Base-by-base conservation (phyloP, 2,888 invertebrate species). In the Venustoraphidia nigricollis region DNA sequence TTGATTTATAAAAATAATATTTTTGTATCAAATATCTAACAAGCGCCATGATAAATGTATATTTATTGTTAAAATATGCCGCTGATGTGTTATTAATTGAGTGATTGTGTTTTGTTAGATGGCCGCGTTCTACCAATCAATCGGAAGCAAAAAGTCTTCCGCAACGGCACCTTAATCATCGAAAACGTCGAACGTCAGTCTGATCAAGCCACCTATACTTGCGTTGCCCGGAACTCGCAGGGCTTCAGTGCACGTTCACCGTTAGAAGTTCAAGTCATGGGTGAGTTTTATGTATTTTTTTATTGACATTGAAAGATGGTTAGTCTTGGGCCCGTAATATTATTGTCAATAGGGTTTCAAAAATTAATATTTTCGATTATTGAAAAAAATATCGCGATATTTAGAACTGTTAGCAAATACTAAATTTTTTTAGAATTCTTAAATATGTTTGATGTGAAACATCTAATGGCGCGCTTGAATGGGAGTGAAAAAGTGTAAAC, bases 261-360 rank as follows among this genome's bases (percentile, higher is more conserved):
- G 36, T 76, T 95, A 51, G 91, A 91, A 77, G 85, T 95, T 51
- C 88, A 89, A 81, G 92, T 95, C 48, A 91, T 95, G 87, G 94
- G 95, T 95, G 77, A 85, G 93, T 80, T 56, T 38, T 48, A 50
- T 48, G 45, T 44, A 46, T 50, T 46, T 38, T 48, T 37, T 37
- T 9, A 36, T 50, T 49, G 53, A 57, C 54, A 56, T 58, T 59
- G 60, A 58, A 38, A 59, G 59, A 27, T 27, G 27, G 27, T 27
- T 27, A 27, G 27, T 27, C 27, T 27, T 27, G 27, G 27, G 27
- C 27, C 27, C 27, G 27, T 27, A 27, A 27, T 6, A 27, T 27
- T 6, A 6, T 17, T 17, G 17, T 27, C 27, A 27, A 27, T 27
- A 17, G 3, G 17, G 2, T 17, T 17, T 17, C 4, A 4, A 4